phyloP scores from a whole-genome alignment of 2,113 vertebrate genomes.

The Bostrychus sinensis region DNA sequence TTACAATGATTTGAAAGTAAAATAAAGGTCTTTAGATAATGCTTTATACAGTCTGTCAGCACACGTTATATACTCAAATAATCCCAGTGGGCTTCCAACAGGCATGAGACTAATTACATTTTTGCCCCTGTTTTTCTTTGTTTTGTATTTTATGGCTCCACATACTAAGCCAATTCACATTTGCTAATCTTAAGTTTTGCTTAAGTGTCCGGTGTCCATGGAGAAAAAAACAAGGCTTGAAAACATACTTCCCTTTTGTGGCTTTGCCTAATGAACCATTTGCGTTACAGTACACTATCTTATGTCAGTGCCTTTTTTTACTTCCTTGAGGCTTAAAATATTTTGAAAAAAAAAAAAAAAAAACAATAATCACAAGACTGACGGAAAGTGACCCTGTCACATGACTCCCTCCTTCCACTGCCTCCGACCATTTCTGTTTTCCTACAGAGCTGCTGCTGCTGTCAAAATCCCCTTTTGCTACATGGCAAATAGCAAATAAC shows the following conservation, averaged over 20 bases:
- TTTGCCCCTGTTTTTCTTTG: too few species aligned
- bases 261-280: neutral
- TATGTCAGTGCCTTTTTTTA: constrained; percentile 17
- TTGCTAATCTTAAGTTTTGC: too few species aligned
- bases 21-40: too few species aligned
- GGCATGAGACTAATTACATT: too few species aligned
- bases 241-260: neutral
- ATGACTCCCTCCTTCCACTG: constrained; percentile 55
- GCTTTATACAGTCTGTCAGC: too few species aligned
- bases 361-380: constrained; percentile 75
- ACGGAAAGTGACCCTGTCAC: constrained; percentile 64
- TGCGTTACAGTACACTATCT: neutral
- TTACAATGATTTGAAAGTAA: too few species aligned
- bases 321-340: constrained; percentile 41
- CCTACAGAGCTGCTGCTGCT: constrained; percentile 4
- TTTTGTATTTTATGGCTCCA: too few species aligned
- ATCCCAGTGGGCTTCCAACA: too few species aligned
- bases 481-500: constrained; percentile 12
- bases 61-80: too few species aligned
- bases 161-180: too few species aligned
- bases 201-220: neutral
- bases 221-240: neutral
- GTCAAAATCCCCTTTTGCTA: constrained; percentile 26
- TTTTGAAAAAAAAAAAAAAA: constrained; percentile 51
- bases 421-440: constrained; percentile 44